Base-by-base conservation (phyloP, 2,113 vertebrate species). In the Holacanthus passer region DNA sequence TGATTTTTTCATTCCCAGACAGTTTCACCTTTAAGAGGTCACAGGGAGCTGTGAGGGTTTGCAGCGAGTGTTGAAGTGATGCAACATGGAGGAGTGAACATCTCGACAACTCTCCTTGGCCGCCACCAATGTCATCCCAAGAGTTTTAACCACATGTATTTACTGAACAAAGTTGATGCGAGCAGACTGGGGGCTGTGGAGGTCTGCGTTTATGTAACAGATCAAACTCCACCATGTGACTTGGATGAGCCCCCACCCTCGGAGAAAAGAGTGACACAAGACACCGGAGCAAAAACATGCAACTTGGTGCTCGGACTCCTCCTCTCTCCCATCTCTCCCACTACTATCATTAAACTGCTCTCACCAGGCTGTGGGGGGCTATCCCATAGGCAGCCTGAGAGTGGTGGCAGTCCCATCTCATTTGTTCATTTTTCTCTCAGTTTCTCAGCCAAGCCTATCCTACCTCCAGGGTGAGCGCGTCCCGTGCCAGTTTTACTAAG, bases 381-480 rank as follows among this genome's bases (percentile, higher is more conserved):
- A 65, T 91, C 89, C 90, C 66, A 88, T 71, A 90, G 94, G 92
- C 92, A 87, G 85, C 90, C 92, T 94, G 81, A 86, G 83, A 94
- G 93, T 93, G 85, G 87, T 93, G 88, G 87, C 91, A 94, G 95
- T 95, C 94, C 88, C 67, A 86, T 94, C 89, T 91, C 93, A 94
- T 95, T 95, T 95, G 89, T 87, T 94, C 88, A 93, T 87, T 81
- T 92, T 89, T 79, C 84, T 91, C 77, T 74, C 80, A 76, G 82
- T 92, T 92, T 88, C 88, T 91, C 82, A 83, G 88, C 91, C 20
- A 52, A 87, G 88, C 79, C 82, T 93, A 83, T 85, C 87, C 91
- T 90, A 87, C 93, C 94, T 88, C 75, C 41, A 2, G 89, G 92
- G 67, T 60, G 70, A 88, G 83, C 77, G 93, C 69, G 84, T 91